These are phyloP conservation scores for Pelagia noctiluca DNA, from an alignment of 30 jellyfish, hydroid and myxozoan genomes.

Conservation along the genomic window DNA sequence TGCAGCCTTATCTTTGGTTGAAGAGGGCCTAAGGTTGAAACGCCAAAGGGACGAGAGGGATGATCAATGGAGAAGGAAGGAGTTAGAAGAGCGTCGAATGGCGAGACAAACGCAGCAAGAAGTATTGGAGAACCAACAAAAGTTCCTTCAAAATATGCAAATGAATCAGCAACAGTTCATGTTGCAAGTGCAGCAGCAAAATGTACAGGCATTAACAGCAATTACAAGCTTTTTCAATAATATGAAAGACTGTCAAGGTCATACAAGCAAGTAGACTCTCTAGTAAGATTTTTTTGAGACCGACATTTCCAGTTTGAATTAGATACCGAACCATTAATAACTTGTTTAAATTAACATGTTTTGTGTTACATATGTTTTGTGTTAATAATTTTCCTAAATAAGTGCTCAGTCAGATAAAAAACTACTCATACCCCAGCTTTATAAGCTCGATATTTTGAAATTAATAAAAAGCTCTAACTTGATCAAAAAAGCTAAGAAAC, in stretches of 20 bases:
- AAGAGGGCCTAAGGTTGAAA: neutral
- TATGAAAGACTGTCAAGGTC: neutral
- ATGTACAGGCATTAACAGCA: neutral
- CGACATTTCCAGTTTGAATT: no score
- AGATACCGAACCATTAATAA: no score
- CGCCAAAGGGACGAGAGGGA: slow-evolving; percentile 21
- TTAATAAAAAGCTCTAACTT: no score
- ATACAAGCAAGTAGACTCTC: neutral
- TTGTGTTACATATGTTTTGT: neutral
- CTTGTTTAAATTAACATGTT: neutral
- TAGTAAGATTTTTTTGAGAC: no score
- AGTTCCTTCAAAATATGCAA: neutral
- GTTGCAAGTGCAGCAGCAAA: slow-evolving; percentile 48
- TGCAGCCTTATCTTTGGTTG: neutral
- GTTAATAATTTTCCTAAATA: no score
- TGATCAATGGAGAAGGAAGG: slow-evolving; percentile 3
- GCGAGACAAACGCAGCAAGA: neutral
- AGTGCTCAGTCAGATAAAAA: no score
- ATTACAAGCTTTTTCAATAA: slow-evolving; percentile 2
- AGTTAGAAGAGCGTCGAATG: slow-evolving; percentile 3
- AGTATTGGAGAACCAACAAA: slow-evolving; percentile 30
- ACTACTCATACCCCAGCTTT: no score
- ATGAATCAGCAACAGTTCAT: slow-evolving; percentile 52
- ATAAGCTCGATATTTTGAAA: no score
- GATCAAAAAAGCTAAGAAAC: no score